Percentiles rank a stretch among this genome's conserved stretches.
These are phyloP conservation scores for Cabera pusaria DNA, from an alignment of 2,888 invertebrate species.

Conservation along the genomic window DNA sequence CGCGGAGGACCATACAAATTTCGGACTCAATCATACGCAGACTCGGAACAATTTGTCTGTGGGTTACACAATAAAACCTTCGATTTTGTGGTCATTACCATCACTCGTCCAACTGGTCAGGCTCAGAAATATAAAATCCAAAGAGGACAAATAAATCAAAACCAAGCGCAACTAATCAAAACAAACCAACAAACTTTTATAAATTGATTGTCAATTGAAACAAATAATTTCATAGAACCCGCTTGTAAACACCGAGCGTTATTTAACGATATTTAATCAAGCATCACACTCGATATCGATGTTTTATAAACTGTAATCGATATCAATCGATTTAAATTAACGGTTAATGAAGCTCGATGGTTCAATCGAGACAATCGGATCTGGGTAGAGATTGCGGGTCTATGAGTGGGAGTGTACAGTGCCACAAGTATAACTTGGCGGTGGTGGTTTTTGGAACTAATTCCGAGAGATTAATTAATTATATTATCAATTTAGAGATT, in stretches of 20 bases:
- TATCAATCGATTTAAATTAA: constrained; percentile 77
- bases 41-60: no score
- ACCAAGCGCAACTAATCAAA: constrained; percentile 5
- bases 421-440: no score
- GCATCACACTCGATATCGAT: constrained; percentile 65
- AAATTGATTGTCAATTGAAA: constrained; percentile 67
- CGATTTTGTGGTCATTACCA: no score
- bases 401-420: neutral
- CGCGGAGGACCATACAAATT: no score
- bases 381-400: constrained; percentile 17
- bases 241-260: constrained; percentile 67
- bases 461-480: no score
- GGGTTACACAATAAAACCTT: no score
- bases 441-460: no score
- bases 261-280: constrained; percentile 74
- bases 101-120: no score
- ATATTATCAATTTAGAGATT: no score
- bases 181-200: constrained; percentile 28
- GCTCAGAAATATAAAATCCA: no score
- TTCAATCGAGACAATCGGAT: constrained; percentile 67
- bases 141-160: constrained; percentile 1
- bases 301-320: constrained; percentile 76
- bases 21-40: no score
- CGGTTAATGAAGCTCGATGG: constrained; percentile 65
- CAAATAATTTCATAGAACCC: constrained; percentile 72